A percentile compares a stretch with the other conserved stretches of the same genome.
These are phyloP conservation scores for Crossocerus cetratus DNA, from an alignment of 2,888 invertebrate species.

Conservation along the genomic window DNA sequence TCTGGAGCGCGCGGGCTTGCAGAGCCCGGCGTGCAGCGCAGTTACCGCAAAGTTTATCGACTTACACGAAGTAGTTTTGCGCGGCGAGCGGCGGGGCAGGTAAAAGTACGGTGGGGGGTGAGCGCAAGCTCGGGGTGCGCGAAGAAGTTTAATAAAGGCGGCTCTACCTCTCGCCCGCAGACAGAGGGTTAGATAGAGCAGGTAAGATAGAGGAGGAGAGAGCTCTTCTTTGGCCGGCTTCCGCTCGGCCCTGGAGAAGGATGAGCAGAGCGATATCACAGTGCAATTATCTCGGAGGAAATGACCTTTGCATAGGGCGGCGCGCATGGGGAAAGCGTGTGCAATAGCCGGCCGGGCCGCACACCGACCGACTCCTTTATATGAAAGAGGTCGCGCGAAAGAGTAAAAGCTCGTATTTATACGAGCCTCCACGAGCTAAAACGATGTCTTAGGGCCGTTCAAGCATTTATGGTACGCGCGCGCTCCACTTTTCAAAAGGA, in stretches of 20 bases:
- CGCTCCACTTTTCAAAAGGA: slow-evolving; percentile 59
- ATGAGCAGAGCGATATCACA: slow-evolving; percentile 59
- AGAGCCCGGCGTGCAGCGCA: slow-evolving; percentile 35
- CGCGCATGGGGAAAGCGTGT: slow-evolving; percentile 43
- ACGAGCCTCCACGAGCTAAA: slow-evolving; percentile 52
- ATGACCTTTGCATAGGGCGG: slow-evolving; percentile 68
- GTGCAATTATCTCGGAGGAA: slow-evolving; percentile 70
- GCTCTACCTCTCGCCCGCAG: slow-evolving; percentile 18
- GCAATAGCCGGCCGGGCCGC: slow-evolving; percentile 36
- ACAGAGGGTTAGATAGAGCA: no score
- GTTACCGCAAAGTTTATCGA: slow-evolving; percentile 56
- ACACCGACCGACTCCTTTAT: slow-evolving; percentile 23
- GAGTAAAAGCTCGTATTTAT: slow-evolving; percentile 59
- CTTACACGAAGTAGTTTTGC: slow-evolving; percentile 52
- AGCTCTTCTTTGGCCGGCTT: slow-evolving; percentile 1
- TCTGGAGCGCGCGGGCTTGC: slow-evolving; percentile 36
- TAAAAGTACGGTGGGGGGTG: slow-evolving; percentile 44
- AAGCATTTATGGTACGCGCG: slow-evolving; percentile 59
- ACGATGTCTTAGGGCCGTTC: slow-evolving; percentile 56
- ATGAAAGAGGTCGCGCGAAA: slow-evolving; percentile 55
- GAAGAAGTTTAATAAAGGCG: slow-evolving; percentile 50
- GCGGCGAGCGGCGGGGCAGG: slow-evolving; percentile 33
- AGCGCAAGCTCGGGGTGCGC: no score
- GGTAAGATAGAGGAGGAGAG: no score
- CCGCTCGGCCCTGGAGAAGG: slow-evolving; percentile 27